A percentile compares a stretch with the other conserved stretches of the same genome.
These are phyloP conservation scores for Marmota flaviventris DNA, from an alignment of 2,113 vertebrate species.

Conservation along the genomic window DNA sequence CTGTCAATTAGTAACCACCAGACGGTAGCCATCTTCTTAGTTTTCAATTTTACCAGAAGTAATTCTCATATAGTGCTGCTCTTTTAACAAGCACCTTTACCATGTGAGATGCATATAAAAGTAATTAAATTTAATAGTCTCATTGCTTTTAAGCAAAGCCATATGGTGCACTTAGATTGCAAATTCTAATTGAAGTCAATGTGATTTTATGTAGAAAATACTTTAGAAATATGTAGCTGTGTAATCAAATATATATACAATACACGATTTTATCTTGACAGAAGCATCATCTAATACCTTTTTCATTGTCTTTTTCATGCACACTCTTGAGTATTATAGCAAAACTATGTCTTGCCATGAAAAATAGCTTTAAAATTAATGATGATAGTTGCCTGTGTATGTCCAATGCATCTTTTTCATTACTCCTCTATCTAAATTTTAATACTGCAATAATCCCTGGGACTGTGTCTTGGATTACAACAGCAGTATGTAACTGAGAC, in stretches of 20 bases:
- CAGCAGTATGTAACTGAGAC: conserved; percentile 55
- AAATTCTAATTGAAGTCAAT: conserved; percentile 84
- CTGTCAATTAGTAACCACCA: conserved; percentile 79
- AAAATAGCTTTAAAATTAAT: conserved; percentile 76
- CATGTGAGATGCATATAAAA: conserved; percentile 74
- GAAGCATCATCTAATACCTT: conserved; percentile 35
- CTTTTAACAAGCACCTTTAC: conserved; percentile 82
- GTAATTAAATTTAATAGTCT: conserved; percentile 85
- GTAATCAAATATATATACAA: conserved; percentile 78
- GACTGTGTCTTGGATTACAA: conserved; percentile 66
- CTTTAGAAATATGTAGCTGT: conserved; percentile 72
- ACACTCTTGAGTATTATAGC: conserved; percentile 41
- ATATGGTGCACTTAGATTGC: conserved; percentile 82
- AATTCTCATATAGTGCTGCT: conserved; percentile 70
- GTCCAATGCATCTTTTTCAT: conserved; percentile 74
- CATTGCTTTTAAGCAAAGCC: conserved; percentile 84
- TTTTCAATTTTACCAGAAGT: conserved; percentile 75
- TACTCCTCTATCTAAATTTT: conserved; percentile 70
- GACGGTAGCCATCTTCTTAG: conserved; percentile 62
- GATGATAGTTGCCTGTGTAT: conserved; percentile 53
- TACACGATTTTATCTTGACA: conserved; percentile 50
- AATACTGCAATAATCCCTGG: conserved; percentile 72
- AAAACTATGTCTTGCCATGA: conserved; percentile 4
- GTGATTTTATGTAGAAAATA: conserved; percentile 80
- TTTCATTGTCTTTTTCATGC: conserved; percentile 65